A percentile compares a stretch with the other conserved stretches of the same genome.
These are phyloP conservation scores for Drosophila melanosoma DNA, from an alignment of 2,888 invertebrate genomes.

Conservation along the genomic window DNA sequence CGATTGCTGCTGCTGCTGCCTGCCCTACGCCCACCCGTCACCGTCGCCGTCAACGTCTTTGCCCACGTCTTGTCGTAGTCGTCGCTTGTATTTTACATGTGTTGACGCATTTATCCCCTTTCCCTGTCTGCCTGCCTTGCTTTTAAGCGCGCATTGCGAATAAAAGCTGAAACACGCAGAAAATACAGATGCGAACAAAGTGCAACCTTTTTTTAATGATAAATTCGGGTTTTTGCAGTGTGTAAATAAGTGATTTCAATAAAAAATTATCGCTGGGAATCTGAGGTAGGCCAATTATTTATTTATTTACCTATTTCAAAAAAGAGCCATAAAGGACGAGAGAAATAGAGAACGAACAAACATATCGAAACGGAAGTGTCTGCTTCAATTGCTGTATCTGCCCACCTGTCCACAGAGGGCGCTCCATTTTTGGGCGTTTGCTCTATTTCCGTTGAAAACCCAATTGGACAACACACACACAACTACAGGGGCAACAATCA, in stretches of 20 bases:
- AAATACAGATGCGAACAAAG: constrained; percentile 30
- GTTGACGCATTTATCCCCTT: constrained; percentile 53
- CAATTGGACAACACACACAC: constrained; percentile 46
- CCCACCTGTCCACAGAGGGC: constrained; percentile 61
- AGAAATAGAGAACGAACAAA: background rate
- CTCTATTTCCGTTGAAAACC: constrained; percentile 62
- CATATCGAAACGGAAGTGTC: constrained; percentile 46
- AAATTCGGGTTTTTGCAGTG: constrained; percentile 25
- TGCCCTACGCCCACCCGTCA: constrained; percentile 58
- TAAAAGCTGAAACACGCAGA: constrained; percentile 9
- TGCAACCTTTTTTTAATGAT: constrained; percentile 45
- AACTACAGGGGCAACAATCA: constrained; percentile 45
- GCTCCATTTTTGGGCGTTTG: constrained; percentile 61
- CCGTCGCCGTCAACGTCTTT: constrained; percentile 29
- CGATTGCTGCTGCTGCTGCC: constrained; percentile 14
- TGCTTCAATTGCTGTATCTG: constrained; percentile 40
- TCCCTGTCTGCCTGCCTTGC: constrained; percentile 9
- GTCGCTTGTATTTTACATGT: constrained; percentile 66
- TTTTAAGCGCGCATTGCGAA: constrained; percentile 15
- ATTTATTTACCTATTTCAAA: constrained; percentile 26
- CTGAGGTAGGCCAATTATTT: constrained; percentile 37
- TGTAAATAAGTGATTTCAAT: constrained; percentile 48
- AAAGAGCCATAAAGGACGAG: background rate
- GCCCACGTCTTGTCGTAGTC: constrained; percentile 27
- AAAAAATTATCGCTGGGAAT: constrained; percentile 23